These are phyloP conservation scores for Acheta domesticus DNA, from an alignment of 2,888 invertebrate genomes.

Conservation along the genomic window DNA sequence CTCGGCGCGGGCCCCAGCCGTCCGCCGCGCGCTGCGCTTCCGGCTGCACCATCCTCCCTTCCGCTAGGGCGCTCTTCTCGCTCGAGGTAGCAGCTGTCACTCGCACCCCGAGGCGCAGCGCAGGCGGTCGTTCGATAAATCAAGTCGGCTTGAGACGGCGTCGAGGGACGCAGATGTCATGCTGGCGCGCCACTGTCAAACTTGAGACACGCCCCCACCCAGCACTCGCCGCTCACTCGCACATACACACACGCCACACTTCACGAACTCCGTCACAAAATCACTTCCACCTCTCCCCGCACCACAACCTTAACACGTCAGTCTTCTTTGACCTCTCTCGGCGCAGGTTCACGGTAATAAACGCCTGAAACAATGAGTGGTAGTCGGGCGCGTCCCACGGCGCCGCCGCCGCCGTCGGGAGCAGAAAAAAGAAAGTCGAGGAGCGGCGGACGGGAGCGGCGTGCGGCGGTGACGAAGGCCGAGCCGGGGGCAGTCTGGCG, in stretches of 20 bases:
- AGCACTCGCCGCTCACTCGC: neutral
- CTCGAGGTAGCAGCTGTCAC: neutral
- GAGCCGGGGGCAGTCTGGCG: neutral
- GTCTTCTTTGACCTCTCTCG: too few species aligned
- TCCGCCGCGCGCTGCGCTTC: neutral
- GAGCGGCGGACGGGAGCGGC: neutral
- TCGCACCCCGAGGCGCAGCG: neutral
- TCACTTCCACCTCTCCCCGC: neutral
- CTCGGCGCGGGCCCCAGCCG: neutral
- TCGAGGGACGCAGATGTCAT: neutral
- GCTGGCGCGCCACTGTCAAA: neutral
- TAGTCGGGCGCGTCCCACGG: neutral
- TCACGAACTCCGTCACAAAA: neutral
- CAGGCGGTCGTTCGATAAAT: neutral
- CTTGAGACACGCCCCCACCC: neutral
- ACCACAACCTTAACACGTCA: too few species aligned
- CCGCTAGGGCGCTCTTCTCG: neutral
- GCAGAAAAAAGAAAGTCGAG: neutral
- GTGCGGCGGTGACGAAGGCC: neutral
- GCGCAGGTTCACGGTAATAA: too few species aligned
- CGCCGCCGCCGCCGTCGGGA: neutral
- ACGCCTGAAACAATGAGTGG: too few species aligned
- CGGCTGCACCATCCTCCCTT: constrained; percentile 20
- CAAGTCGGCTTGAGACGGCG: neutral
- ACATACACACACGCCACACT: neutral